phyloP scores from a whole-genome alignment of 2,113 vertebrate genomes.

The Atlantisia rogersi region DNA sequence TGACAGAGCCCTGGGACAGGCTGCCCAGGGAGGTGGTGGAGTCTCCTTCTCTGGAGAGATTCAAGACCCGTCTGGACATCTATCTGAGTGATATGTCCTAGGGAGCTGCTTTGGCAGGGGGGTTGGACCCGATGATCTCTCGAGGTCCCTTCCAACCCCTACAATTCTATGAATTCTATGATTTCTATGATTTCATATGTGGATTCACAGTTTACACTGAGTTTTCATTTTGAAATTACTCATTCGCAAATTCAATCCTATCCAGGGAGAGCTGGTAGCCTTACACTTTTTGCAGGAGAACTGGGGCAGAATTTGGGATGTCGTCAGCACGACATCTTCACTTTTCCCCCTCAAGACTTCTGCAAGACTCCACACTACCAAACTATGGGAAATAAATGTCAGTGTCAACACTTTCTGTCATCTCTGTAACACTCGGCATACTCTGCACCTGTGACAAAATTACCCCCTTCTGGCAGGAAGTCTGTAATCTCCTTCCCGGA shows the following conservation, averaged over 20 bases:
- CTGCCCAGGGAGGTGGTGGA: too few relatives aligned
- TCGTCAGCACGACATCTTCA: not conserved
- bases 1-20: too few relatives aligned
- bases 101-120: too few relatives aligned
- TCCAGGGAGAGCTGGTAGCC: not conserved
- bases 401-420: not conserved
- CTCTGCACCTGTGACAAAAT: constrained; percentile 40
- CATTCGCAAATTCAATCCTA: not conserved
- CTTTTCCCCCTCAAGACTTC: not conserved
- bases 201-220: not conserved
- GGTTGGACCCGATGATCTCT: too few relatives aligned
- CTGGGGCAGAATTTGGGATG: not conserved
- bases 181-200: not conserved
- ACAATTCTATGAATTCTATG: too few relatives aligned
- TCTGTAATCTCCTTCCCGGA: constrained; percentile 1
- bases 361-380: not conserved
- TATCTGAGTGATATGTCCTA: too few relatives aligned
- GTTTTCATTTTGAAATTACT: not conserved
- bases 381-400: not conserved
- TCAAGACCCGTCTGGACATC: too few relatives aligned
- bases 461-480: constrained; percentile 18
- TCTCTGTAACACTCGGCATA: not conserved
- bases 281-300: not conserved
- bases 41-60: too few relatives aligned
- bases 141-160: too few relatives aligned